A percentile compares a stretch with the other conserved stretches of the same genome.
Conservation (phyloP, 92 coral and sea anemone genomes). For the Phenganax stokvisi region DNA sequence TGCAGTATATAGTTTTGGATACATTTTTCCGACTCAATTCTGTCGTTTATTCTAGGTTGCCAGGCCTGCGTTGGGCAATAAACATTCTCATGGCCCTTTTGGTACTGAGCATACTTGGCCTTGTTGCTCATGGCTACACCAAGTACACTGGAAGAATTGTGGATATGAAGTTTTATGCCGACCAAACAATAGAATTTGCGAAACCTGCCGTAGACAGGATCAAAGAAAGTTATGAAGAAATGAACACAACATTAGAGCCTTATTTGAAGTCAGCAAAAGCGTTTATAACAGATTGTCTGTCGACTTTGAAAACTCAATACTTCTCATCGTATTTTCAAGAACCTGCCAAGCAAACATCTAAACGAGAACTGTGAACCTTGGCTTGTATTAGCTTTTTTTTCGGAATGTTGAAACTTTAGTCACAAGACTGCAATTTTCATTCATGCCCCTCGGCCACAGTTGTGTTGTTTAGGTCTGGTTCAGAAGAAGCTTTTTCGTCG, state of each 20-base stretch:
- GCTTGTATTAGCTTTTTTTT: too few relatives aligned
- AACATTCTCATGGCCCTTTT: conserved; percentile 20
- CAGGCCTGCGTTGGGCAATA: conserved; percentile 21
- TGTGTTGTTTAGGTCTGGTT: too few relatives aligned
- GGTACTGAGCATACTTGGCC: conserved; percentile 12
- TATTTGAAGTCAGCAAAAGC: conserved; percentile 10
- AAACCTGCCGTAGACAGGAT: conserved; percentile 18
- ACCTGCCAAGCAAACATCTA: neutral
- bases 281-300: neutral
- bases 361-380: conserved; percentile 15
- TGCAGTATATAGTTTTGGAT: neutral
- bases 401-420: too few relatives aligned
- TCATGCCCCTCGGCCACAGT: too few relatives aligned
- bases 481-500: too few relatives aligned
- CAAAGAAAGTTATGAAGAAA: conserved; percentile 6
- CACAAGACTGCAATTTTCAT: too few relatives aligned
- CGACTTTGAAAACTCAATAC: neutral
- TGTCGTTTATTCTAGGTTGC: conserved; percentile 6
- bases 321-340: conserved; percentile 17
- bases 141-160: conserved; percentile 31
- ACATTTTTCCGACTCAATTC: neutral
- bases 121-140: conserved; percentile 26
- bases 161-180: conserved; percentile 20
- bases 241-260: neutral
- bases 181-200: neutral